Conservation (phyloP, 1,140 invertebrate genomes). For the Drosophila tristis region DNA sequence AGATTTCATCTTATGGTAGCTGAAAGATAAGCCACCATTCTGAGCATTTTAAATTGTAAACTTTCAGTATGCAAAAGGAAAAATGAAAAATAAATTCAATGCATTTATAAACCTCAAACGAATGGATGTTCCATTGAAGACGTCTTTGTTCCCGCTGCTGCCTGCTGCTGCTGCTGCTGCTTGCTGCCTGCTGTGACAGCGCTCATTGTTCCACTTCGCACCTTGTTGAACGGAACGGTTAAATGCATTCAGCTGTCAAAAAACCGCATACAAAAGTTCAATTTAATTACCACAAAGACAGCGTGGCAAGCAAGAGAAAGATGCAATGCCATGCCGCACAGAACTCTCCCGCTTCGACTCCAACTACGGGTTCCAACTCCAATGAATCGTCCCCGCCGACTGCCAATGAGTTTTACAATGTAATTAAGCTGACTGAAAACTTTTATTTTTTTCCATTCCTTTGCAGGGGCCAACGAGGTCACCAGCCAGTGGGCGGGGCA, state of each 20-base stretch:
- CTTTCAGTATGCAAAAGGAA: too few species aligned
- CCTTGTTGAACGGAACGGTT: constrained; percentile 44
- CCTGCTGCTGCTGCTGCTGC: not conserved
- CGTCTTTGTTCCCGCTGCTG: constrained; percentile 1
- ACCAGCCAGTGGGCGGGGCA: not conserved
- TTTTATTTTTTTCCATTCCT: not conserved
- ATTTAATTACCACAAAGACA: constrained; percentile 58
- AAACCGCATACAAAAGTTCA: constrained; percentile 58
- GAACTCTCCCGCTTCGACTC: constrained; percentile 1
- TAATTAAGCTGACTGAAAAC: constrained; percentile 51
- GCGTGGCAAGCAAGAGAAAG: constrained; percentile 20
- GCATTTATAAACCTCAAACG: too few species aligned
- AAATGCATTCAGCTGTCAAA: constrained; percentile 55
- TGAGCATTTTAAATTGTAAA: too few species aligned
- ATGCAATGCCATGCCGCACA: constrained; percentile 10
- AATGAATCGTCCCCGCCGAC: constrained; percentile 19
- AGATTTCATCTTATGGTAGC: too few species aligned
- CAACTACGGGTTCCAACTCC: constrained; percentile 2
- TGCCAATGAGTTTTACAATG: constrained; percentile 62
- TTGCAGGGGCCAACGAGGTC: constrained; percentile 11
- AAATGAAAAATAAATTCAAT: too few species aligned
- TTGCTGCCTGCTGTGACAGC: not conserved
- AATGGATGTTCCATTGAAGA: too few species aligned
- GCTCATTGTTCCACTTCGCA: constrained; percentile 40
- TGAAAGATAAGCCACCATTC: too few species aligned